Evolutionary conservation across 64 coral and sea anemone genomes (phyloP).

Genomic region (Montipora sp.): DNA sequence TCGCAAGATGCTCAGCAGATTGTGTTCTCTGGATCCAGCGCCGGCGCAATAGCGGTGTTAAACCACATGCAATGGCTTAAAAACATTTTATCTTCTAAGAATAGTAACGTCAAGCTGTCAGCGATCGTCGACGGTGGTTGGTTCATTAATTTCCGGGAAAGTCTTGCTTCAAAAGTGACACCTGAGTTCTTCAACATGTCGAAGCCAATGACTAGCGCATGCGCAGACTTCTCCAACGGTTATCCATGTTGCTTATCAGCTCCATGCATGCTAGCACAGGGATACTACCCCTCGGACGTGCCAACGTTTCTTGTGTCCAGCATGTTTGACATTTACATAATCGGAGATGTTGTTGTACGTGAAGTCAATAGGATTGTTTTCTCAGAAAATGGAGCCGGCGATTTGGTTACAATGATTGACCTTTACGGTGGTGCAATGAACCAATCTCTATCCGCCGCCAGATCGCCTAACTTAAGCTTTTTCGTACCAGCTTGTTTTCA

Average conservation of each 20-base stretch:
- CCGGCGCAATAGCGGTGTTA: background rate
- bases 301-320: conserved; percentile 9
- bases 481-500: conserved; percentile 46
- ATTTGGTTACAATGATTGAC: conserved; percentile 23
- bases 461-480: conserved; percentile 2
- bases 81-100: background rate
- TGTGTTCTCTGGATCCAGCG: conserved; percentile 29
- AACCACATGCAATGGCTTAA: conserved; percentile 27
- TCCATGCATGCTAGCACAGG: conserved; percentile 11
- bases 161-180: background rate
- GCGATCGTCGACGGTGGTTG: conserved; percentile 28
- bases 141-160: conserved; percentile 40
- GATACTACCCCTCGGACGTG: conserved; percentile 19
- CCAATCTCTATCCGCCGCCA: background rate
- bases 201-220: conserved; percentile 9
- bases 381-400: conserved; percentile 10
- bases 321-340: conserved; percentile 41
- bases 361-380: background rate
- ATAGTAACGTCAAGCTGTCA: background rate
- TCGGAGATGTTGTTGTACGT: background rate
- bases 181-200: conserved; percentile 18
- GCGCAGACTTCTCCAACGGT: background rate
- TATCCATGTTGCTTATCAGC: conserved; percentile 35
- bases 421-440: conserved; percentile 33
- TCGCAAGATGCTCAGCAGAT: background rate